Conservation (phyloP, 2,797 vertebrate species). For the Pygocentrus nattereri region DNA sequence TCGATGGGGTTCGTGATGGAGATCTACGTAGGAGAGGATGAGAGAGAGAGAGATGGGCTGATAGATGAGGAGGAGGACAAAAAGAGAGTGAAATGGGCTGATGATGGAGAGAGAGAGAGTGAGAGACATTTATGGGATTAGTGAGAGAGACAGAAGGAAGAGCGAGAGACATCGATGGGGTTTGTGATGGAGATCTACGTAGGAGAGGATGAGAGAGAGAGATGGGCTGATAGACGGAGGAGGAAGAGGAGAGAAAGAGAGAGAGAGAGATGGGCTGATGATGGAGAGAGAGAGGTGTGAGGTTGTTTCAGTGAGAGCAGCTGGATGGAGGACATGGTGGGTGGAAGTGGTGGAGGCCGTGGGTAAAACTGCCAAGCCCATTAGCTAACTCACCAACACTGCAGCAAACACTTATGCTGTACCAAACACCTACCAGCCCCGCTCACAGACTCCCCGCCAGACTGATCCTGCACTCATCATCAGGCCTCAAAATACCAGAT, state of each 20-base stretch:
- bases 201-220: too few species aligned
- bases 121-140: conserved; percentile 71
- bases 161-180: conserved; percentile 53
- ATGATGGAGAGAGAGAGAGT: conserved; percentile 76
- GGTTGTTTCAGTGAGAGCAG: conserved; percentile 85
- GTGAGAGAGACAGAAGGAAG: conserved; percentile 48
- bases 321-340: conserved; percentile 85
- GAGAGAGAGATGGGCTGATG: conserved; percentile 39
- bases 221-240: neutral
- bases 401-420: conserved; percentile 60
- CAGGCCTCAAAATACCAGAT: too few species aligned
- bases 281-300: conserved; percentile 79
- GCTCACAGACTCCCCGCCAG: neutral
- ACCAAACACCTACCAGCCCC: conserved; percentile 31
- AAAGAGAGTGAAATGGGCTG: conserved; percentile 36
- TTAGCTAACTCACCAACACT: conserved; percentile 78
- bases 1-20: too few species aligned
- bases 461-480: conserved; percentile 17
- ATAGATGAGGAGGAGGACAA: neutral
- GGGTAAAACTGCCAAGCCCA: conserved; percentile 81
- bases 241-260: conserved; percentile 57
- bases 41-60: neutral
- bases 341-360: conserved; percentile 85
- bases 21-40: too few species aligned
- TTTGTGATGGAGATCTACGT: neutral